Evolutionary conservation across 2,888 invertebrate species (phyloP), one percentile per base, ranked within the genome.

Genomic region (Andrena camellia): DNA sequence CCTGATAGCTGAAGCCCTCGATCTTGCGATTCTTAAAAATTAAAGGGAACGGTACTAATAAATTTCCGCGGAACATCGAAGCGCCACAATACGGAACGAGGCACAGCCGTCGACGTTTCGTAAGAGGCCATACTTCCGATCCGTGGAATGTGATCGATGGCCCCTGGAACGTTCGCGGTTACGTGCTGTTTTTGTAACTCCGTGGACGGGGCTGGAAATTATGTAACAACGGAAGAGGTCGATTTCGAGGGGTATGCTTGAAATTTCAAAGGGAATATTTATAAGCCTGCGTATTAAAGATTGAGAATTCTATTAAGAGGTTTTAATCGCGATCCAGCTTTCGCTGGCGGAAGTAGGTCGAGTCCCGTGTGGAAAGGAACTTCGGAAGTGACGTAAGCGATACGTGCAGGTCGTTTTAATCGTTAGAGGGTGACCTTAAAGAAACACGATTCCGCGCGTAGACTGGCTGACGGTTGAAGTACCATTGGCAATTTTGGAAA

Each of bases 341-440:
- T 50, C n/a, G 8, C 57, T 42, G 57, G 31, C 20, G 29, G 8
- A 67, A 52, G n/a, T 52, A 31, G 52, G 52, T 52, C 31, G n/a
- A 20, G 26, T 23, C n/a, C 13, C 31, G 26, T 13, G 4, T 10
- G 3, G 8, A 23, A 50, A 26, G n/a, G 31, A 31, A 10, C 1
- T 48, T 69, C n/a, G 20, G 20, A 67, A 66, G n/a, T 74, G 74
- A 59, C 74, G 60, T 67, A 66, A 73, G 60, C 26, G 60, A 74
- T 48, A 52, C 73, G 71, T 71, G 50, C 48, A 66, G 26, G 31
- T 33, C 26, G 42, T 35, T 73, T 66, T 7, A 64, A 66, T 70
- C 48, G 62, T 52, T 71, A 63, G n/a, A 59, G 35, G 54, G 29
- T 64, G 59, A 79, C 63, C 50, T 72, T 79, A 81, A 68, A 68